phyloP scores from a whole-genome alignment of 2,113 vertebrate species.

The Hippopotamus amphibius region DNA sequence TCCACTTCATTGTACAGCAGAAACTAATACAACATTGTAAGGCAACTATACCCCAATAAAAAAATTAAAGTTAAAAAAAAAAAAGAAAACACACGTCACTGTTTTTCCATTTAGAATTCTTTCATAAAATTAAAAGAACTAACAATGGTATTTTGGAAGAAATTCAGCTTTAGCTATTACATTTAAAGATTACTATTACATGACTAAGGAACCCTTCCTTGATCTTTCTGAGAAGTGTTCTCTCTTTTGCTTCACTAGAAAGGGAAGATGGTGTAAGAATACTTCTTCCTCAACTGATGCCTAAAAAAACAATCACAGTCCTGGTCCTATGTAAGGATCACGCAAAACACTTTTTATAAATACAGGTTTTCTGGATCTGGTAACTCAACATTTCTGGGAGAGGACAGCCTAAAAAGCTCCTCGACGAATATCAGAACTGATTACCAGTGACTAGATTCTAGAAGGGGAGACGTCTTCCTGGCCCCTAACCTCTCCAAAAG shows the following conservation, averaged over 20 bases:
- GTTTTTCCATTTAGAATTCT: too few relatives aligned
- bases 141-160: too few relatives aligned
- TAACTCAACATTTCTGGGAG: background rate
- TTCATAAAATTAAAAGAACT: too few relatives aligned
- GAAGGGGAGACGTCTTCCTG: background rate
- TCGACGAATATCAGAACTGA: too few relatives aligned
- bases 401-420: background rate
- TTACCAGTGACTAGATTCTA: background rate
- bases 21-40: too few relatives aligned
- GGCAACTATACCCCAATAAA: too few relatives aligned
- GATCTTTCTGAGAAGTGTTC: background rate
- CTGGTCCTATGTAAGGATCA: background rate
- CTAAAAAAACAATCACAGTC: background rate
- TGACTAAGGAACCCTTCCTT: background rate
- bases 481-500: too few relatives aligned
- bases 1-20: too few relatives aligned
- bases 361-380: background rate
- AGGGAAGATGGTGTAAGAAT: background rate
- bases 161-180: too few relatives aligned
- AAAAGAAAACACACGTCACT: too few relatives aligned
- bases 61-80: too few relatives aligned
- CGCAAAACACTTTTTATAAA: background rate
- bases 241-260: background rate
- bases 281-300: background rate
- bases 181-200: too few relatives aligned